Percentiles rank a stretch among this genome's conserved stretches.
Conservation (phyloP, 2,888 invertebrate species). For the Cyclophora punctaria region DNA sequence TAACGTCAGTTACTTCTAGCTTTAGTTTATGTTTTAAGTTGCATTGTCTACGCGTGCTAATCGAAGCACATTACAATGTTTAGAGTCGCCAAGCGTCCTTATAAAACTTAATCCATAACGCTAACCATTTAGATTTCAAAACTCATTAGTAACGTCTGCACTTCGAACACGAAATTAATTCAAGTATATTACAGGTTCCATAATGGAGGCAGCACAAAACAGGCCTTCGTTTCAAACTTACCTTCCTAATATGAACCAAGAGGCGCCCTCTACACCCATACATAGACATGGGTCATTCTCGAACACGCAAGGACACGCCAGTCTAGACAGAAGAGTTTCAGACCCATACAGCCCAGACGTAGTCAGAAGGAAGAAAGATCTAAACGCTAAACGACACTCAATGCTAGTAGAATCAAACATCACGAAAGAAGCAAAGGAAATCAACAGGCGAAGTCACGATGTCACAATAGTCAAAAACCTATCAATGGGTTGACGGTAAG, state of each 20-base stretch:
- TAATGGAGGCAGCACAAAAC: slow-evolving; percentile 83
- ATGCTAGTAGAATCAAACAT: slow-evolving; percentile 61
- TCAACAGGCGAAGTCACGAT: slow-evolving; percentile 60
- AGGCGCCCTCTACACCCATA: slow-evolving; percentile 37
- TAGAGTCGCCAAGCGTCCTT: too few species aligned
- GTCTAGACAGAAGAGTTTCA: slow-evolving; percentile 52
- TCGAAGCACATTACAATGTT: slow-evolving; percentile 4
- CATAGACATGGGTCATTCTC: slow-evolving; percentile 50
- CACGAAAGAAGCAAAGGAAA: slow-evolving; percentile 52
- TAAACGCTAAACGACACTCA: slow-evolving; percentile 58
- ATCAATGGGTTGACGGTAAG: slow-evolving; percentile 60
- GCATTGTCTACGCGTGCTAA: too few species aligned
- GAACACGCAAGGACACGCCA: slow-evolving; percentile 28
- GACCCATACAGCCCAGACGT: slow-evolving; percentile 63
- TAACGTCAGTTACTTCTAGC: too few species aligned
- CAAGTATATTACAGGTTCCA: slow-evolving; percentile 62
- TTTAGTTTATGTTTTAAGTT: too few species aligned
- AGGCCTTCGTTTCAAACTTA: slow-evolving; percentile 70
- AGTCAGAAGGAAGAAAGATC: slow-evolving; percentile 55
- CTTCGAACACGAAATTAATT: neutral
- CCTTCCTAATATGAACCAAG: slow-evolving; percentile 47
- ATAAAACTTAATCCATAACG: too few species aligned
- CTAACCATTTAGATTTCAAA: too few species aligned
- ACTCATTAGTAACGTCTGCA: too few species aligned
- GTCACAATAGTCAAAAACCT: slow-evolving; percentile 56